Conservation (phyloP, 2,888 invertebrate species). For the Eumacrocentrus americanus region DNA sequence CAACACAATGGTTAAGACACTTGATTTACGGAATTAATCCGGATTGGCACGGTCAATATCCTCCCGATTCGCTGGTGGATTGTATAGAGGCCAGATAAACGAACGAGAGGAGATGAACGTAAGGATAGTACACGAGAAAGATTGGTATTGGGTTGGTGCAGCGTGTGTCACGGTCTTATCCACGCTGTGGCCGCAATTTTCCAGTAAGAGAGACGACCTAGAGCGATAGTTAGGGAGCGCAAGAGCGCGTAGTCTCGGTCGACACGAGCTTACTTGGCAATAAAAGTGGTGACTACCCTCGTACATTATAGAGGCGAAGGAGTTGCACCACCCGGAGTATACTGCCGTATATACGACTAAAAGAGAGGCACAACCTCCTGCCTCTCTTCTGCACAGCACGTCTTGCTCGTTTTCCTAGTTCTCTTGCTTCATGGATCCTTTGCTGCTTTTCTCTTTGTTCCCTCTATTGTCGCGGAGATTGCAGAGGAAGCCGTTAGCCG, state of each 20-base stretch:
- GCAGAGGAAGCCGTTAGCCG: conserved; percentile 9
- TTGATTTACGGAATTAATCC: conserved; percentile 19
- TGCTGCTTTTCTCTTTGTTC: conserved; percentile 22
- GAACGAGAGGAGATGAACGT: neutral
- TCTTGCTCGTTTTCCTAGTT: conserved; percentile 14
- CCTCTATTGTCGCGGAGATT: conserved; percentile 12
- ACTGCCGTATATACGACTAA: neutral
- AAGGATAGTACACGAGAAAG: neutral
- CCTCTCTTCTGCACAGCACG: neutral
- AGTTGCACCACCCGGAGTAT: conserved; percentile 8
- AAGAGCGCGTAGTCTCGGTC: neutral
- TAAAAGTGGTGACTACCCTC: conserved; percentile 31
- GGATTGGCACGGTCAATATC: conserved; percentile 15
- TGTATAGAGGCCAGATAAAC: conserved; percentile 1
- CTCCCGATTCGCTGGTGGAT: conserved; percentile 1
- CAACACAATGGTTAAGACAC: conserved; percentile 7
- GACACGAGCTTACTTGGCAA: conserved; percentile 34
- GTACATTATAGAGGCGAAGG: conserved; percentile 24
- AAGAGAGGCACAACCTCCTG: neutral
- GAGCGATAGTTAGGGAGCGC: neutral
- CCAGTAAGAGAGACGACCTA: conserved; percentile 1
- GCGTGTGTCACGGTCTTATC: conserved; percentile 14
- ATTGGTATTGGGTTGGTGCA: neutral
- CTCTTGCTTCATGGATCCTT: conserved; percentile 17
- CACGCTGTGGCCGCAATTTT: conserved; percentile 17